Evolutionary conservation across 1,140 invertebrate genomes (phyloP).

Genomic region (Leucophenga varia): DNA sequence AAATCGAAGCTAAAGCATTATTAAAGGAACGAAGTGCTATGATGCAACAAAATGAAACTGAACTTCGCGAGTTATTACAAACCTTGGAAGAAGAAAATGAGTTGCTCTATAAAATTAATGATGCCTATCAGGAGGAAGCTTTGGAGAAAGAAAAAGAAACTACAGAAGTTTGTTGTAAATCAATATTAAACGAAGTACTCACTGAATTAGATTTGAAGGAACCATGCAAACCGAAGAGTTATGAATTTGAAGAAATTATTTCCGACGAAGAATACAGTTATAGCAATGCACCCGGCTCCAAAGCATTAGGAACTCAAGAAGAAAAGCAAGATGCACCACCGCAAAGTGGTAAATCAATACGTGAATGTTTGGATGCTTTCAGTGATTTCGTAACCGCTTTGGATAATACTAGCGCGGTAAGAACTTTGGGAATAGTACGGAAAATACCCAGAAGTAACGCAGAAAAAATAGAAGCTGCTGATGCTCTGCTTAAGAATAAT

Average conservation of each 20-base stretch:
- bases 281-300: slow-evolving; percentile 23
- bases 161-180: slow-evolving; percentile 13
- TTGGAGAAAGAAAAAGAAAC: neutral
- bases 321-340: slow-evolving; percentile 29
- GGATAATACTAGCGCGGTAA: slow-evolving; percentile 1
- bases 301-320: slow-evolving; percentile 19
- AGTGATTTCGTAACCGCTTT: slow-evolving; percentile 19
- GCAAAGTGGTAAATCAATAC: slow-evolving; percentile 27
- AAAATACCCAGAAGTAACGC: neutral
- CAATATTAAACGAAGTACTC: slow-evolving; percentile 27
- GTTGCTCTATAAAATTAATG: slow-evolving; percentile 6
- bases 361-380: slow-evolving; percentile 33
- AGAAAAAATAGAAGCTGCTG: slow-evolving; percentile 27
- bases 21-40: neutral
- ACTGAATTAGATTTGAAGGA: slow-evolving; percentile 19
- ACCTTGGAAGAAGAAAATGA: slow-evolving; percentile 33
- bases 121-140: slow-evolving; percentile 5
- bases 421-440: neutral
- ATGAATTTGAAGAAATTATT: slow-evolving; percentile 32
- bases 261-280: slow-evolving; percentile 43
- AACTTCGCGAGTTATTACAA: slow-evolving; percentile 26
- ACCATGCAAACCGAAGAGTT: slow-evolving; percentile 15
- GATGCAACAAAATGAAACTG: slow-evolving; percentile 11
- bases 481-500: slow-evolving; percentile 19
- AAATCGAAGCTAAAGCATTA: neutral